Evolutionary conservation across 2,113 vertebrate species (phyloP).

Genomic region (Eira barbara): DNA sequence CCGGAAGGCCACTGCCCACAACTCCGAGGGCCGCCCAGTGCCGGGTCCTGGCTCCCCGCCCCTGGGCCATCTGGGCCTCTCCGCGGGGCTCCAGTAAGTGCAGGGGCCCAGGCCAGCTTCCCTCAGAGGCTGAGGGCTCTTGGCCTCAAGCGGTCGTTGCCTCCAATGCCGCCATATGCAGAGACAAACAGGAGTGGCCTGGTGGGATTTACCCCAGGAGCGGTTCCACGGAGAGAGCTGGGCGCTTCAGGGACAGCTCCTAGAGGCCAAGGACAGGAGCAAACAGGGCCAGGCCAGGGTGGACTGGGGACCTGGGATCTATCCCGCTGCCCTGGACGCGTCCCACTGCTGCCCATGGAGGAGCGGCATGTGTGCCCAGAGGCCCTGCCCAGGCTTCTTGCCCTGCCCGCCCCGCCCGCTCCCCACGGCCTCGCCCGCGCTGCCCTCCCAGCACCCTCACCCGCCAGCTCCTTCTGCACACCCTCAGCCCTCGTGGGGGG

Average conservation of each 20-base stretch:
- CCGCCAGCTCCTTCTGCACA: background rate
- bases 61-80: background rate
- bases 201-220: background rate
- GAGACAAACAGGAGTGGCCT: fast-evolving
- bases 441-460: too few relatives aligned
- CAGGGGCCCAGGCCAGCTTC: background rate
- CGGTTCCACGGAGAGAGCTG: fast-evolving
- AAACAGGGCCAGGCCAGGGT: background rate
- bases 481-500: background rate
- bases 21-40: background rate
- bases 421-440: fast-evolving
- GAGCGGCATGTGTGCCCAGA: background rate
- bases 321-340: fast-evolving
- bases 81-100: fast-evolving
- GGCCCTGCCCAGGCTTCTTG: fast-evolving
- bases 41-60: background rate
- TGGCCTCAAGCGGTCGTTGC: fast-evolving
- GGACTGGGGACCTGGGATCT: fast-evolving
- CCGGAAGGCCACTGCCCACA: background rate
- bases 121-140: background rate
- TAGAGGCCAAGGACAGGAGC: background rate
- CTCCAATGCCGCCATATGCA: fast-evolving
- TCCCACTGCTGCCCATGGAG: background rate
- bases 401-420: fast-evolving
- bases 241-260: fast-evolving